Evolutionary conservation across 2,888 invertebrate species (phyloP), one percentile per base, ranked within the genome.

Genomic region (Toxonevra muliebris): DNA sequence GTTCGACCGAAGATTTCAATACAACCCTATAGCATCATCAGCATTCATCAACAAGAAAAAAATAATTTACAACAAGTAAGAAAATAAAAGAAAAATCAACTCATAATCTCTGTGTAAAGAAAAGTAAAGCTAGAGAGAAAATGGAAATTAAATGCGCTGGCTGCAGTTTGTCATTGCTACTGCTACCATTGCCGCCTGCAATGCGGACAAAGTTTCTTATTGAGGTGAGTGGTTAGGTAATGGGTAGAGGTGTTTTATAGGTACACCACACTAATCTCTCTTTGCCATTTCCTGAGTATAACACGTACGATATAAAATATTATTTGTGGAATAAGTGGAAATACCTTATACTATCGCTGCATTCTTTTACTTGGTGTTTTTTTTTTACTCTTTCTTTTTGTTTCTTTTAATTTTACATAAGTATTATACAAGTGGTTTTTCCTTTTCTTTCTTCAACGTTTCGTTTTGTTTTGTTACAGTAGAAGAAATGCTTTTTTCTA

Each of bases 261-360:
- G 30, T 30, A 30, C 30, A 30, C 30, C 30, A 30, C 30, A 30
- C 2, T 30, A 30, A 30, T 30, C 30, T 30, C 30, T 30, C 30
- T 30, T 30, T 30, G 30, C 30, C 30, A 30, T 30, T 30, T 30
- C 30, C 30, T 30, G 30, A 30, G 7, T 30, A 30, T 76, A 77
- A 71, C 78, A 78, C 78, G 75, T 74, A 73, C 77, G 73, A 71
- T n/a, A 71, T 67, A 70, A 68, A 73, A 74, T 50, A 66, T 66
- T 55, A 66, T 66, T 62, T 61, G 61, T 48, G 53, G 61, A 45
- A 50, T 61, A 61, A 66, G 55, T 61, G 41, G 60, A 43, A 48
- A 17, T 17, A 59, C 19, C 12, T 41, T 59, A 7, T 42, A 5
- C 17, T 48, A 15, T 48, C 8, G 50, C 50, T 15, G 15, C 50